Evolutionary conservation across 2,888 invertebrate genomes (phyloP), one percentile per base, ranked within the genome.

Genomic region (Pristionchus fissidentatus): DNA sequence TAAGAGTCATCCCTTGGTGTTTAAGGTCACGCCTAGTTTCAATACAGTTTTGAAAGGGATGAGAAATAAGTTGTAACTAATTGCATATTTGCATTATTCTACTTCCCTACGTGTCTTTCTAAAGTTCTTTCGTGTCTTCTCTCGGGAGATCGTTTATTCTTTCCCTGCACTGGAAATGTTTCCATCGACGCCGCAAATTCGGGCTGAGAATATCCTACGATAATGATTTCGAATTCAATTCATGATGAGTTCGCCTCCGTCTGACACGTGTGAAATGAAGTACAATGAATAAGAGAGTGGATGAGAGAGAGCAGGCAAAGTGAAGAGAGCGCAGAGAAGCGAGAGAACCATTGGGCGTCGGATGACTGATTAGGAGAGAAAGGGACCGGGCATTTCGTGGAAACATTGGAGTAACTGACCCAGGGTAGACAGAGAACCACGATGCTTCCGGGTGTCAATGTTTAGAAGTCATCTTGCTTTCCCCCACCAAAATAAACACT

Each of bases 191-290:
- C n/a, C 57, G 29, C 62, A 38, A 66, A 66, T 22, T 35, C n/a
- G n/a, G n/a, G 43, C n/a, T n/a, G n/a, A n/a, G 70, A 70, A 70
- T 70, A 41, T 15, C 70, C 70, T 41, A 70, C 43, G 70, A 70
- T 70, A 70, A 26, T 66, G 66, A 70, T 70, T 70, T 41, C 70
- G 70, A 70, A 70, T 49, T 52, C 77, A 77, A 46, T 77, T 35
- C 49, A 7, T 52, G 77, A 77, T 52, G 77, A 77, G 52, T 52
- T 77, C 52, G 8, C 32, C n/a, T n/a, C 1, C 29, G 46, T 49
- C 77, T 77, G 77, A 46, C 46, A 32, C 77, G 46, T 52, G 52
- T 22, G 49, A 77, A 49, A 32, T 77, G 70, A 70, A 70, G 70
- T 70, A 79, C 46, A 57, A 57, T 43, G 79, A 79, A 49, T 43